These are phyloP conservation scores for Clarias magur DNA, from an alignment of 2,113 vertebrate species.

Conservation along the genomic window DNA sequence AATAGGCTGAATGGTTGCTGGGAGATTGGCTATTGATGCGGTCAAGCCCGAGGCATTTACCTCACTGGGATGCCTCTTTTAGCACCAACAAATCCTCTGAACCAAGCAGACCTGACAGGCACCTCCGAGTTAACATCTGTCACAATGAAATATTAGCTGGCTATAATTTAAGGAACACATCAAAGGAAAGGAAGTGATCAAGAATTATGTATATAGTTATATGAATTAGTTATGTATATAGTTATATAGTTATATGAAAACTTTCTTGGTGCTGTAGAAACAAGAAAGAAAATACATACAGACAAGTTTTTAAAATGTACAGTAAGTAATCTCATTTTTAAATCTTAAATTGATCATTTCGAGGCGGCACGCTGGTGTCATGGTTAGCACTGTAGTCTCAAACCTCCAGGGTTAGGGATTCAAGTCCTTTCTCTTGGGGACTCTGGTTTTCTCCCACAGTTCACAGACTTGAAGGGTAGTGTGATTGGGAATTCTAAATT, in stretches of 20 bases:
- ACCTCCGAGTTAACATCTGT: constrained; percentile 20
- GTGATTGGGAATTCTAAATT: no score
- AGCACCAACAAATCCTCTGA: constrained; percentile 37
- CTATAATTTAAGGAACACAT: constrained; percentile 45
- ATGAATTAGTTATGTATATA: no score
- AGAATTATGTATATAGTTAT: not conserved
- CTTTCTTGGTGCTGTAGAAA: not conserved
- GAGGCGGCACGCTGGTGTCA: no score
- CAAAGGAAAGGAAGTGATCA: constrained; percentile 35
- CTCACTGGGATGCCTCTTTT: constrained; percentile 41
- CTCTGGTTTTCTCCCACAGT: no score
- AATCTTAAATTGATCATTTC: no score
- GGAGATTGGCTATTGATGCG: constrained; percentile 53
- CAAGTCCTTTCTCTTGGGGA: no score
- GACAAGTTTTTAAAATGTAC: no score
- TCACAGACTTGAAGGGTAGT: no score
- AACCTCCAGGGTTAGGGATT: no score
- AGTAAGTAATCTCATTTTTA: no score
- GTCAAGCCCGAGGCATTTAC: constrained; percentile 47
- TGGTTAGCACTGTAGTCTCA: no score
- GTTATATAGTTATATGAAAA: not conserved
- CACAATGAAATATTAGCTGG: constrained; percentile 43
- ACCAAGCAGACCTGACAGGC: constrained; percentile 34
- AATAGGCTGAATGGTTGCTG: constrained; percentile 59
- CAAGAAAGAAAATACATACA: not conserved